Evolutionary conservation across 2,888 invertebrate genomes (phyloP).

Genomic region (Acleris laterana): DNA sequence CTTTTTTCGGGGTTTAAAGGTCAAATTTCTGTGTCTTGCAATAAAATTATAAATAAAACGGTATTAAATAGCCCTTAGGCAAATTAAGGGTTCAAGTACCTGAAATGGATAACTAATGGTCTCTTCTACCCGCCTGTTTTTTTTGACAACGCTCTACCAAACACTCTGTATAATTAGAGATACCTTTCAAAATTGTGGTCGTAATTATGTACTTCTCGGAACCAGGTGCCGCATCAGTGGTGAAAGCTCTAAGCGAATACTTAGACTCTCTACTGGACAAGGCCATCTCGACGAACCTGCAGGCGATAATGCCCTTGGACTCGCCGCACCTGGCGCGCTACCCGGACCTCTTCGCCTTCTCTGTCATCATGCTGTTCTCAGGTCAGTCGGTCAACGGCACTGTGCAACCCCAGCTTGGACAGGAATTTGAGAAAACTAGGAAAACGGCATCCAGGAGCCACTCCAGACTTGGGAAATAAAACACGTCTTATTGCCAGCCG

Average conservation of each 20-base stretch:
- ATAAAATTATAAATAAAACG: too few relatives aligned
- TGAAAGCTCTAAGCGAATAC: constrained; percentile 92
- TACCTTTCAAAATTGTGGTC: not conserved
- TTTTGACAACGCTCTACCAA: too few relatives aligned
- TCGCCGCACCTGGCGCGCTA: constrained; percentile 87
- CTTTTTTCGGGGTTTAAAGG: too few relatives aligned
- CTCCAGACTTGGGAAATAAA: too few relatives aligned
- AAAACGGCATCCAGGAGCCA: too few relatives aligned
- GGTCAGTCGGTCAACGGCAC: constrained; percentile 64
- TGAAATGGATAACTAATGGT: too few relatives aligned
- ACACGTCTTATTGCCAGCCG: too few relatives aligned
- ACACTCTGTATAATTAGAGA: too few relatives aligned
- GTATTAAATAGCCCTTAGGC: too few relatives aligned
- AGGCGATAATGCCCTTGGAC: constrained; percentile 86
- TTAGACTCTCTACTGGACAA: constrained; percentile 88
- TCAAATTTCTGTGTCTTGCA: too few relatives aligned
- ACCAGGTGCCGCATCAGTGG: constrained; percentile 91
- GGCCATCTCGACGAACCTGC: constrained; percentile 86
- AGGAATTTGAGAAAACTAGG: not conserved
- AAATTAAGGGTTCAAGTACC: too few relatives aligned
- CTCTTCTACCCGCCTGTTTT: too few relatives aligned
- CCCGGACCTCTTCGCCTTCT: constrained; percentile 91
- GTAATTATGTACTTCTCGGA: constrained; percentile 18
- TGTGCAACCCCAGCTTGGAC: not conserved
- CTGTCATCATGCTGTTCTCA: constrained; percentile 88